A percentile compares a stretch with the other conserved stretches of the same genome.
Conservation (phyloP, 2,888 invertebrate species). For the Reticulitermes lucifugus region DNA sequence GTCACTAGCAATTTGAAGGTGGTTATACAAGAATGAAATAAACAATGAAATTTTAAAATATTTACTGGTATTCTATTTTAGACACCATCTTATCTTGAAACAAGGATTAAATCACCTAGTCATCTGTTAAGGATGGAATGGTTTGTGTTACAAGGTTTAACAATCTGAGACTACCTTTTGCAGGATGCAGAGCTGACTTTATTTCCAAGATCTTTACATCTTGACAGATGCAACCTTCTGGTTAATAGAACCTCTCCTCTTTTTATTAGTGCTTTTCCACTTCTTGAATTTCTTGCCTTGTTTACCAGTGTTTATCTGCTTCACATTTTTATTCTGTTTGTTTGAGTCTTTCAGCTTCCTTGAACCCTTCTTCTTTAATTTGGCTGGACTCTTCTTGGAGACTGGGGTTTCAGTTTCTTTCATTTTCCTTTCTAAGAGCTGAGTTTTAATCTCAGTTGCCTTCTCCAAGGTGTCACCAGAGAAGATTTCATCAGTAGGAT, state of each 20-base stretch:
- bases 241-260: neutral
- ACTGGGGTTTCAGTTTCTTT: neutral
- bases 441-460: slow-evolving; percentile 4
- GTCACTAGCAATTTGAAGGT: too few relatives aligned
- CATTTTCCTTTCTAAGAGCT: neutral
- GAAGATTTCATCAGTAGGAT: slow-evolving; percentile 81
- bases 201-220: neutral
- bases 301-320: too few relatives aligned
- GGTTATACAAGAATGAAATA: too few relatives aligned
- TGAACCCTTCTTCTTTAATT: neutral
- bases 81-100: too few relatives aligned
- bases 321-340: neutral
- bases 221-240: neutral
- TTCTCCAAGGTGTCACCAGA: slow-evolving; percentile 41
- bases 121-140: too few relatives aligned
- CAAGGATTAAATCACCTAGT: too few relatives aligned
- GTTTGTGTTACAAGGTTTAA: too few relatives aligned
- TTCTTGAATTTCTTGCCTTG: too few relatives aligned
- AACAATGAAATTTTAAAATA: too few relatives aligned
- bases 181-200: too few relatives aligned
- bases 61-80: too few relatives aligned
- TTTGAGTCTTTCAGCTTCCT: neutral
- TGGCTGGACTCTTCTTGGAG: neutral
- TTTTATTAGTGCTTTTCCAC: neutral
- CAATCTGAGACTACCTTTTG: too few relatives aligned